Conservation (phyloP, 1,140 invertebrate genomes). For the Halictus rubicundus region DNA sequence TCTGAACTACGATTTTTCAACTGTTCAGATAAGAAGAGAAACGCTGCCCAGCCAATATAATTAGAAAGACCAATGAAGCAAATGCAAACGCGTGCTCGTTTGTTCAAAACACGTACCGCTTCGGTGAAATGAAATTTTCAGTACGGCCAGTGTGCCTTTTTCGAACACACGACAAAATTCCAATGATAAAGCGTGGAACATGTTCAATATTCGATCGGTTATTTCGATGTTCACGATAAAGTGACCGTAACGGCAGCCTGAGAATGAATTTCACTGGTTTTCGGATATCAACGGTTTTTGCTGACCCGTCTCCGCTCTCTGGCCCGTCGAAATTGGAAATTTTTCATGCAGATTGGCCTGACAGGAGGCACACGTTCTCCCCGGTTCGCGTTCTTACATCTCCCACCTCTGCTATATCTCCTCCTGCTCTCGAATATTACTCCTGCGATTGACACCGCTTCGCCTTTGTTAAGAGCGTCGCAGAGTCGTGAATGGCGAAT, state of each 20-base stretch:
- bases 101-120: too few species aligned
- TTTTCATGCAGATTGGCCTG: conserved; percentile 18
- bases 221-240: background rate
- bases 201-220: background rate
- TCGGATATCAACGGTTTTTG: conserved; percentile 21
- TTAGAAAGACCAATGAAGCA: too few species aligned
- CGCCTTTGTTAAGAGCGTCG: conserved; percentile 12
- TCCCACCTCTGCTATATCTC: background rate
- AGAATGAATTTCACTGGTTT: conserved; percentile 21
- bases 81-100: too few species aligned
- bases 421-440: conserved; percentile 33
- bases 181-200: background rate
- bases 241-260: background rate
- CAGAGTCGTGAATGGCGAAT: conserved; percentile 23
- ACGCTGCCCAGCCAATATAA: too few species aligned
- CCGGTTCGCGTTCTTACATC: conserved; percentile 10
- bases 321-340: conserved; percentile 15
- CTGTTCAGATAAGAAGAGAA: too few species aligned
- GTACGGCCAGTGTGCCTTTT: background rate
- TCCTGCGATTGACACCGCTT: conserved; percentile 30
- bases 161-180: background rate
- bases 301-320: background rate
- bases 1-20: too few species aligned
- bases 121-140: background rate
- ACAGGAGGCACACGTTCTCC: background rate